Base-by-base conservation (phyloP, 2,113 vertebrate genomes). In the Paedocypris sp. region DNA sequence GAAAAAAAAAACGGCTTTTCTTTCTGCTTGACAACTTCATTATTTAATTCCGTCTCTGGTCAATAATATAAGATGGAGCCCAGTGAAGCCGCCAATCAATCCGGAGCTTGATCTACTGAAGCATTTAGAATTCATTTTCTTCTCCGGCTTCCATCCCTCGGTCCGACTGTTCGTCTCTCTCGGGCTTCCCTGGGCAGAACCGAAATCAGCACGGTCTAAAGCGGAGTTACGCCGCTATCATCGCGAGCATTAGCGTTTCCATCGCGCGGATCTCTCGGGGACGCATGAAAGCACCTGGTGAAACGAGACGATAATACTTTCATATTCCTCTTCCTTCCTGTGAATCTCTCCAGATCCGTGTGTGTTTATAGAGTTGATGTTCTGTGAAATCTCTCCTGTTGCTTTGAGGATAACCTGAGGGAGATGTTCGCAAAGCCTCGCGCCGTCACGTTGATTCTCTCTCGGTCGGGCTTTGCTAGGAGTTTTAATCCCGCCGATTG, bases 1-100 rank as follows among this genome's bases (percentile, higher is more conserved):
- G 11, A 29, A 31, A 28, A 48, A 48, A 18, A 6, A 48, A 48
- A 5, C 9, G 13, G 8, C 6, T 16, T 47, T 47, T 47, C 45
- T 25, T 47, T n/a, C 28, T 11, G 22, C 16, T 31, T 53, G 73
- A 68, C 63, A 48, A 66, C 73, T 71, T 79, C 70, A 79, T 80
- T 81, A 76, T 77, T 81, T n/a, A n/a, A n/a, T n/a, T n/a, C n/a
- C n/a, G n/a, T n/a, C n/a, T n/a, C n/a, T n/a, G n/a, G n/a, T 81
- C 71, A 16, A 79, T 79, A 64, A 16, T 25, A 63, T 41, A 59
- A 46, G 29, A 73, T 69, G 73, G 74, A 77, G 62, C 41, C 7
- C 15, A 28, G 11, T 22, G 39, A 18, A 12, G 47, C 39, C 18
- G 39, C 13, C 29, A 35, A 20, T 64, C 65, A 64, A 42, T 50